Percentiles rank a stretch among this genome's conserved stretches.
These are phyloP conservation scores for Hyperoplus lanceolatus DNA, from an alignment of 2,797 vertebrate species.

Conservation along the genomic window DNA sequence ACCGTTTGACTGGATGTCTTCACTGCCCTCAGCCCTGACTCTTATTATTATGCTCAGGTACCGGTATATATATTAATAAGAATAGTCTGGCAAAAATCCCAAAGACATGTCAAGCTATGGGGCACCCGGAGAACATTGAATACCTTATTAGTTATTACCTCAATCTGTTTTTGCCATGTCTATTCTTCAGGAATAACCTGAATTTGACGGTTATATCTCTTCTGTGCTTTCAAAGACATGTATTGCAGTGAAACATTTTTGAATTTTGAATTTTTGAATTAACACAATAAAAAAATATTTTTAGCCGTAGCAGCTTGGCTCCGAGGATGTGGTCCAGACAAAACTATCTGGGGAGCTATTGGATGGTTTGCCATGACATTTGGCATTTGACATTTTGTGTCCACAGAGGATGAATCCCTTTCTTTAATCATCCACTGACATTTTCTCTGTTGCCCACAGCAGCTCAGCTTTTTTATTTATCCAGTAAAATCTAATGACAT, in stretches of 20 bases:
- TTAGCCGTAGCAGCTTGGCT: not conserved
- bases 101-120: constrained; percentile 42
- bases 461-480: not conserved
- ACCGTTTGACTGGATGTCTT: constrained; percentile 55
- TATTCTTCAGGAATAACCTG: constrained; percentile 32
- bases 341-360: too few relatives aligned
- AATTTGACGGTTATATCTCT: constrained; percentile 17
- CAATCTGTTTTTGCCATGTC: constrained; percentile 22
- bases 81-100: constrained; percentile 43
- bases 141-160: constrained; percentile 68
- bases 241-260: constrained; percentile 23
- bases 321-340: too few relatives aligned
- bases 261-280: too few relatives aligned
- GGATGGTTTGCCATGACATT: too few relatives aligned
- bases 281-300: not conserved
- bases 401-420: too few relatives aligned
- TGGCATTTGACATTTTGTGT: too few relatives aligned
- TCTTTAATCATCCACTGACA: too few relatives aligned
- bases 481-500: not conserved
- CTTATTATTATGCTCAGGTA: constrained; percentile 68
- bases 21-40: constrained; percentile 46
- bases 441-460: too few relatives aligned
- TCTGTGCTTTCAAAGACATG: constrained; percentile 12
- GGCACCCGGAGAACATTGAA: constrained; percentile 41
- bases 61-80: constrained; percentile 54